Evolutionary conservation across 2,113 vertebrate genomes (phyloP), one percentile per base, ranked within the genome.

Genomic region (Percina caprodes): DNA sequence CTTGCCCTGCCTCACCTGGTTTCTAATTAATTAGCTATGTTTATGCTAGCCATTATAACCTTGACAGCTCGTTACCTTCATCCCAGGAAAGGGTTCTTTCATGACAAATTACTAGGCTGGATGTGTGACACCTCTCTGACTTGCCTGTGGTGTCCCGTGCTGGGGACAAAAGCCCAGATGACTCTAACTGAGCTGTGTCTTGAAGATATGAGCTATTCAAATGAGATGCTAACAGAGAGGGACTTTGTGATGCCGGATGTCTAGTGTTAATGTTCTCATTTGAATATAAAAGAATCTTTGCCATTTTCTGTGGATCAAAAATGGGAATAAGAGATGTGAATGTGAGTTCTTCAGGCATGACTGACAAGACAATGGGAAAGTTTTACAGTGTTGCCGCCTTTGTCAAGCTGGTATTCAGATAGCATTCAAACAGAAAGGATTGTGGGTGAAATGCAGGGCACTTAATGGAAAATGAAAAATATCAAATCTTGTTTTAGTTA

Each of bases 181-280:
- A 96, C 92, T 93, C 77, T 72, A 87, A 80, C 84, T 66, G 86
- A 90, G 92, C 83, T 69, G 84, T 88, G 92, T 95, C 95, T 95
- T 94, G 92, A 94, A 96, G 95, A 96, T 95, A 94, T 95, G 86
- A 95, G 91, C 90, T 94, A 95, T 95, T 95, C 89, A 95, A 95
- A 95, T 95, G 90, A 96, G 94, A 93, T 81, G 87, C 91, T 92
- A 92, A 95, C 92, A 91, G 92, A 92, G 91, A 88, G 88, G 90
- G 93, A 94, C 92, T 92, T 76, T 92, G 87, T 90, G 88, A 94
- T 89, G 93, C 91, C 30, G 88, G 89, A 89, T 92, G 93, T 95
- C 93, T 95, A 94, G 94, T 95, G 95, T 94, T 95, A 95, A 95
- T 95, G 91, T 93, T 91, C 94, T 95, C 92, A 95, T 95, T 95